phyloP scores from a whole-genome alignment of 2,888 invertebrate genomes.

The Dolomedes plantarius region DNA sequence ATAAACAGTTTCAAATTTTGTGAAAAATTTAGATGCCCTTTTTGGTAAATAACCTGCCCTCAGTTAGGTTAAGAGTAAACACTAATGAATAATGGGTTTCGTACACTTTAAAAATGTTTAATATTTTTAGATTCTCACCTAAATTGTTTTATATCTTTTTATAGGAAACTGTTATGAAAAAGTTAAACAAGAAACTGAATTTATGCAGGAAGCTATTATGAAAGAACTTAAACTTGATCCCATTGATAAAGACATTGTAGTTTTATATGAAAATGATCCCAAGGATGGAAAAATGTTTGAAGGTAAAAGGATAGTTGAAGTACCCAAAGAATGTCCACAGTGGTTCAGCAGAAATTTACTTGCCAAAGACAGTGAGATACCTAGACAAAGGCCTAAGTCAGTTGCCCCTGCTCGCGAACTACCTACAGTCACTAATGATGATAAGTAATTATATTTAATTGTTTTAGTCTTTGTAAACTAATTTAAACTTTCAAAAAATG shows the following conservation, averaged over 20 bases:
- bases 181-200: constrained; percentile 87
- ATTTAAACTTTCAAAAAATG: background rate
- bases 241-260: constrained; percentile 89
- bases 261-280: constrained; percentile 89
- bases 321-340: constrained; percentile 87
- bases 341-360: constrained; percentile 93
- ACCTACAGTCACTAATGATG: background rate
- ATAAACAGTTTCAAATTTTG: no score
- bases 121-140: no score
- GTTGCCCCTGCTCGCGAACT: background rate
- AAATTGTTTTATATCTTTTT: no score
- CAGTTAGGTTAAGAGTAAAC: no score
- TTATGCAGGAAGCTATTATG: constrained; percentile 86
- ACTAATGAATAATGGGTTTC: no score
- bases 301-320: constrained; percentile 88
- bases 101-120: no score
- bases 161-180: constrained; percentile 89
- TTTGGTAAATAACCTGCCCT: no score
- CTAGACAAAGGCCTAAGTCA: constrained; percentile 8
- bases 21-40: no score
- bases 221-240: constrained; percentile 84
- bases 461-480: background rate
- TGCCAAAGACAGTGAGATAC: constrained; percentile 73
- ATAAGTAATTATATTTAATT: constrained; percentile 11
- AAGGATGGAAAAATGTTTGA: constrained; percentile 73